phyloP scores from a whole-genome alignment of 2,888 invertebrate species.

The Keiferia lycopersicella region DNA sequence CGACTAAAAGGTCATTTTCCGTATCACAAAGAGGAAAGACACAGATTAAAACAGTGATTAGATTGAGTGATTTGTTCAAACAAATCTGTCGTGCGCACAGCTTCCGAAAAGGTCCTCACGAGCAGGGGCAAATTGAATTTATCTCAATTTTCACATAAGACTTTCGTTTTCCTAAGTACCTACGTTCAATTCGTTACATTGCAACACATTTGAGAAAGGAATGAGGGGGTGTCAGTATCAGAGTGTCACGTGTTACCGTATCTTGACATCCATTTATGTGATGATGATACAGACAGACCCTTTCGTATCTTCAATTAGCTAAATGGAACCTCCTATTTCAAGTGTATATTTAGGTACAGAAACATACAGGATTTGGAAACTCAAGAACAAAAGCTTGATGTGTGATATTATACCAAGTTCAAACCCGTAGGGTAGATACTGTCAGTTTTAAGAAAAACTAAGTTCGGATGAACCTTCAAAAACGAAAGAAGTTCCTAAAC shows the following conservation, averaged over 20 bases:
- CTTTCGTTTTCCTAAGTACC: constrained; percentile 36
- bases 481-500: not conserved
- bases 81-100: not conserved
- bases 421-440: not conserved
- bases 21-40: too few relatives aligned
- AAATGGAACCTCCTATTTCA: constrained; percentile 37
- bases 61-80: not conserved
- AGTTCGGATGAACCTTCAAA: not conserved
- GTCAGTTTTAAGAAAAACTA: not conserved
- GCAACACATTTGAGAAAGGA: constrained; percentile 28
- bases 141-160: constrained; percentile 37
- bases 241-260: constrained; percentile 36
- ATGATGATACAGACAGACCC: constrained; percentile 43
- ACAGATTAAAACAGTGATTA: not conserved
- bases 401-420: not conserved
- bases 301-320: constrained; percentile 52
- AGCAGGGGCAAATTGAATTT: constrained; percentile 41
- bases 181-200: constrained; percentile 40
- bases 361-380: not conserved
- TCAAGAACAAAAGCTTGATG: not conserved
- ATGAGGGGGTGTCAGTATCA: constrained; percentile 18
- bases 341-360: not conserved
- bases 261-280: constrained; percentile 44
- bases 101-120: not conserved
- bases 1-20: too few relatives aligned